Percentiles rank a stretch among this genome's conserved stretches.
phyloP scores from a whole-genome alignment of 2,888 invertebrate genomes.

The Cantharis nigra region DNA sequence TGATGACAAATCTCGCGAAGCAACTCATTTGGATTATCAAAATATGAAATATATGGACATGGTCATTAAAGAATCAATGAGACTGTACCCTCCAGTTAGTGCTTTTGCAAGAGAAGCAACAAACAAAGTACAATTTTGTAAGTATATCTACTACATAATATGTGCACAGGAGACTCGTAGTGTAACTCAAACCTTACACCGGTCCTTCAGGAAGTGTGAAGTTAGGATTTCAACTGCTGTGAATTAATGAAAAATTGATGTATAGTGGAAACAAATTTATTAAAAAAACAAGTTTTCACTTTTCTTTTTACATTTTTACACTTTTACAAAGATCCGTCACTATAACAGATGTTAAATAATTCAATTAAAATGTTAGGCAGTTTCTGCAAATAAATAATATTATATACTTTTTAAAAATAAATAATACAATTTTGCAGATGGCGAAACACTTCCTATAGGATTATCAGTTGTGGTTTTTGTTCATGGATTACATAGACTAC shows the following conservation, averaged over 20 bases:
- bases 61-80: background rate
- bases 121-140: background rate
- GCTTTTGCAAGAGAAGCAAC: background rate
- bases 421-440: background rate
- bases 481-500: constrained; percentile 41
- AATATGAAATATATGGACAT: background rate
- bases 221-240: too few species aligned
- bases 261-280: too few species aligned
- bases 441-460: background rate
- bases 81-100: background rate
- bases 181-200: too few species aligned
- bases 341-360: too few species aligned
- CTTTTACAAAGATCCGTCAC: too few species aligned
- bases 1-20: background rate
- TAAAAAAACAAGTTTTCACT: too few species aligned
- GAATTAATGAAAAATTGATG: too few species aligned
- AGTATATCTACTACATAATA: background rate
- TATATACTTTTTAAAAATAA: background rate
- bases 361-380: too few species aligned
- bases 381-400: too few species aligned
- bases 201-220: too few species aligned
- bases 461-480: background rate
- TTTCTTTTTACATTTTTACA: too few species aligned
- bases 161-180: too few species aligned
- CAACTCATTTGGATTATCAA: background rate